Base-by-base conservation (phyloP, 2,888 invertebrate genomes). In the Dusona sp. region DNA sequence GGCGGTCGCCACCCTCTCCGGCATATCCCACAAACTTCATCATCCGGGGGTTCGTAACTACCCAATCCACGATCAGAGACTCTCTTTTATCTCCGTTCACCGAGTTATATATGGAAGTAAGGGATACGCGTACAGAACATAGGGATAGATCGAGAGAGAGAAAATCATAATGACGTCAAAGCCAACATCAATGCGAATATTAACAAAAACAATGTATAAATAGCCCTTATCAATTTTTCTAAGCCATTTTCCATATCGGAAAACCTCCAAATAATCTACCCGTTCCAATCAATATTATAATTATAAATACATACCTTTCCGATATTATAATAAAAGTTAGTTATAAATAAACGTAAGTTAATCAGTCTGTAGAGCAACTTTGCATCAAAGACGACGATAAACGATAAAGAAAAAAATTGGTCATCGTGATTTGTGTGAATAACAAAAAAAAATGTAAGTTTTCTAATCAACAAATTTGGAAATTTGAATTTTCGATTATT, bases 1-100 rank as follows among this genome's bases (percentile, higher is more conserved):
- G 84, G 83, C 84, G 84, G 82, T 78, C 65, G 79, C 86, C 84
- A 87, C 86, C 84, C 87, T 79, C 79, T 79, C 79, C 64, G 51
- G 68, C n/a, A 57, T 51, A 57, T 72, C 33, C 51, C 74, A 70
- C 54, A 48, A 70, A 68, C 45, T 65, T 65, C 42, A 33, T 29
- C 65, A 8, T 67, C 48, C 65, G 86, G 83, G 85, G 79, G 72
- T 79, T 83, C 54, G 57, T 86, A 54, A 84, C 79, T 85, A 81
- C 73, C 83, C 86, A 83, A 86, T 81, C 86, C 57, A 51, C 70
- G 83, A 79, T 61, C n/a, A 73, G 48, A 77, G 67, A 33, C 45
- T 54, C 73, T 68, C 57, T 67, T 79, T 70, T 64, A 45, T 45
- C 64, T 42, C 42, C 64, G 45, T 45, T 75, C 64, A 64, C 33